These are phyloP conservation scores for Druon quercuslanigerum DNA, from an alignment of 1,140 invertebrate genomes.

Conservation along the genomic window DNA sequence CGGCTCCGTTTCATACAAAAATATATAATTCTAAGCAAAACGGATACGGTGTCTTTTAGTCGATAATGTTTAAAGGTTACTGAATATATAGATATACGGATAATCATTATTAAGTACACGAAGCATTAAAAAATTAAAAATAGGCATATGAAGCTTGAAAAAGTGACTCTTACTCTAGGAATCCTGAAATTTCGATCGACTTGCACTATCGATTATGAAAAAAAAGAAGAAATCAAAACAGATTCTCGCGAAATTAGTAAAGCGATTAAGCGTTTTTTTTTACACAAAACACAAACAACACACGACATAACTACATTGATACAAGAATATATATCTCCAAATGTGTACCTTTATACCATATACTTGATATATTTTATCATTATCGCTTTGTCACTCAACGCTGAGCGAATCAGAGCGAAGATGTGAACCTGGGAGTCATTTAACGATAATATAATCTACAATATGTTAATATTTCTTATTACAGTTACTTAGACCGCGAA, in stretches of 20 bases:
- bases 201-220: constrained; percentile 13
- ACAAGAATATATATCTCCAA: constrained; percentile 46
- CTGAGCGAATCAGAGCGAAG: constrained; percentile 31
- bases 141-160: constrained; percentile 67
- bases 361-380: constrained; percentile 59
- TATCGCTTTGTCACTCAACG: constrained; percentile 47
- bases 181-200: constrained; percentile 24
- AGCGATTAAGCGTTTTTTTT: constrained; percentile 46
- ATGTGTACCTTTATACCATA: constrained; percentile 47
- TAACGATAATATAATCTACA: constrained; percentile 60
- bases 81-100: constrained; percentile 72
- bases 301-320: constrained; percentile 43
- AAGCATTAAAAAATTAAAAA: constrained; percentile 68
- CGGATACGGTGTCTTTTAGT: constrained; percentile 70
- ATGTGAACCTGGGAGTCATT: constrained; percentile 57
- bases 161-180: constrained; percentile 58
- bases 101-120: constrained; percentile 75
- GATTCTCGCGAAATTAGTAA: neutral
- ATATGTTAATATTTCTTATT: constrained; percentile 57
- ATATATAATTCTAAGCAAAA: constrained; percentile 50
- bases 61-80: constrained; percentile 73
- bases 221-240: constrained; percentile 33
- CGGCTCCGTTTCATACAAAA: constrained; percentile 36
- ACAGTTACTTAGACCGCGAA: constrained; percentile 40
- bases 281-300: constrained; percentile 50